Percentiles rank a stretch among this genome's conserved stretches.
Evolutionary conservation across 2,797 vertebrate genomes (phyloP).

Genomic region (Sebastes goodei): DNA sequence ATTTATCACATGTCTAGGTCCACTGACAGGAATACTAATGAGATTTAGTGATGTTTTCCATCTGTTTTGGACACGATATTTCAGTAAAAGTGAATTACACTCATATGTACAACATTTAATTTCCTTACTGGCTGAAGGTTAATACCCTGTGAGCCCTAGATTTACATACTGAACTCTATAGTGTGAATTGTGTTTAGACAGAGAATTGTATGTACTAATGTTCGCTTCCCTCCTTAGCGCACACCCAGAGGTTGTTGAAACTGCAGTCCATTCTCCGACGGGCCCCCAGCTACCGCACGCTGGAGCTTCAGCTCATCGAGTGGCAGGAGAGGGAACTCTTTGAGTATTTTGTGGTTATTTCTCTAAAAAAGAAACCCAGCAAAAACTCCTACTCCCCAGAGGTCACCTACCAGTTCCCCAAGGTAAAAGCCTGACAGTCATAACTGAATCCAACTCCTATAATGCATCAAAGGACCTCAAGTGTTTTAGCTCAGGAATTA

Average conservation of each 20-base stretch:
- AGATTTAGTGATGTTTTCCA: neutral
- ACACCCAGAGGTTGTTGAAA: conserved; percentile 94
- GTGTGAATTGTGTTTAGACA: neutral
- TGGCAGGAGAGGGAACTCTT: conserved; percentile 99
- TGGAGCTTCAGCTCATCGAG: conserved; percentile 97
- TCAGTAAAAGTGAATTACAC: neutral
- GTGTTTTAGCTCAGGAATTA: conserved; percentile 1
- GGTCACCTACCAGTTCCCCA: conserved; percentile 98
- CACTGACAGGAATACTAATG: neutral
- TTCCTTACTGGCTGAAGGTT: neutral
- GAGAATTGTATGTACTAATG: neutral
- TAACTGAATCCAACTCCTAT: neutral
- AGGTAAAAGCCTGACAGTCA: conserved; percentile 84
- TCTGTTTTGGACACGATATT: neutral
- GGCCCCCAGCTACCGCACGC: conserved; percentile 95
- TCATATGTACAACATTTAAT: neutral
- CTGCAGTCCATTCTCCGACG: conserved; percentile 94
- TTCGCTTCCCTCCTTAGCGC: conserved; percentile 80
- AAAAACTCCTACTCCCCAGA: conserved; percentile 95
- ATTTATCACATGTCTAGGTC: conserved; percentile 8
- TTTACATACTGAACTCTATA: neutral
- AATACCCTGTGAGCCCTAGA: neutral
- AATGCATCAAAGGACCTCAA: neutral
- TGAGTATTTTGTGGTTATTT: conserved; percentile 98
- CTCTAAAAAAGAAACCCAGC: conserved; percentile 96